Base-by-base conservation (phyloP, 2,113 vertebrate genomes). In the Toxostoma redivivum region DNA sequence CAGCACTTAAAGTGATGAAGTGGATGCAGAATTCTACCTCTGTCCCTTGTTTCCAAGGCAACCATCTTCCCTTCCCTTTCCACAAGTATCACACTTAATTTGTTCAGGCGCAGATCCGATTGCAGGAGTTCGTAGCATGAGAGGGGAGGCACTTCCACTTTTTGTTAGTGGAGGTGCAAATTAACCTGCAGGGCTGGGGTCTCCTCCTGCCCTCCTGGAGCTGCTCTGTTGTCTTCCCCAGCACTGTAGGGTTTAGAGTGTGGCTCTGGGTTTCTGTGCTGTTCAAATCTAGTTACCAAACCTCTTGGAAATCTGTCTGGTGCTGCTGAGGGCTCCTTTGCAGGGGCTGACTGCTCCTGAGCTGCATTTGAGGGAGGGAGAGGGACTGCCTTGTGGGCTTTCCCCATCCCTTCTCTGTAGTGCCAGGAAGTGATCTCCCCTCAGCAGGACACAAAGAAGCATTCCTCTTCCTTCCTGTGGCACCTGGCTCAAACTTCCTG, bases 11-110 rank as follows among this genome's bases (percentile, higher is more conserved):
- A 93, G 92, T 92, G 96, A 96, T 88, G 92, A 79, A 95, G 94
- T 91, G 86, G 95, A 87, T 96, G 95, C 95, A 88, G 92, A 81
- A 91, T 92, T 93, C 91, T 95, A 86, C 95, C 95, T 96, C 95
- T 92, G 85, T 89, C 94, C 88, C 84, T 57, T 22, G 94, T 97
- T 95, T 91, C 97, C 96, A 97, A 89, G 94, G 94, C 94, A 97
- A 97, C 96, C 83, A 54, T 91, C 94, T 85, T 90, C 80, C 94
- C 89, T 94, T 66, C 86, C 76, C 81, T 94, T 83, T 93, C 90
- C 86, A 87, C 70, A 9, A 93, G 95, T 87, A 89, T 91, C 94
- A 95, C 83, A 78, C 89, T 86, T 92, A 60, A 95, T 97, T 95
- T 90, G 90, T 77, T 90, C 90, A 85, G 86, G 69, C 57, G 8